Conservation (phyloP, 2,797 vertebrate species). For the Alcedo atthis region DNA sequence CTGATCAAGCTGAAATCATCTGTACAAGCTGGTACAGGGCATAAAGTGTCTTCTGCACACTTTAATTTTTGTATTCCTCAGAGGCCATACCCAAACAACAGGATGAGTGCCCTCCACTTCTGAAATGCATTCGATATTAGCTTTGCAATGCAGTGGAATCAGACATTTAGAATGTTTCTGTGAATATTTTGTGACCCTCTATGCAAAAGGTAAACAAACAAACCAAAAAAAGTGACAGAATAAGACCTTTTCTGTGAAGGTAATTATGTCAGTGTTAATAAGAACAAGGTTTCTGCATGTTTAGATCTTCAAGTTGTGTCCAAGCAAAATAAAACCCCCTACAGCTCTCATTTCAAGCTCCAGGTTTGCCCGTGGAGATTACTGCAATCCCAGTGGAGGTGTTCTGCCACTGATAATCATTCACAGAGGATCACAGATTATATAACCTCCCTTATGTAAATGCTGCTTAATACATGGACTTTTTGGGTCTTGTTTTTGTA, state of each 20-base stretch:
- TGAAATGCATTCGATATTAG: neutral
- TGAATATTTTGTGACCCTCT: neutral
- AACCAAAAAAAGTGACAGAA: neutral
- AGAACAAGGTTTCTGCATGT: neutral
- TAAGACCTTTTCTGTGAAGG: neutral
- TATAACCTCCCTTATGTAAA: constrained; percentile 49
- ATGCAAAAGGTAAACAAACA: neutral
- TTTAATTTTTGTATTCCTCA: constrained; percentile 18
- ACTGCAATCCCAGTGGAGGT: constrained; percentile 50
- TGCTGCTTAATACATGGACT: neutral
- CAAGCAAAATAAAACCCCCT: neutral
- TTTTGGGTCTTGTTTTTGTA: neutral
- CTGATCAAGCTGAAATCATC: constrained; percentile 38
- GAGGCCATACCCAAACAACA: neutral
- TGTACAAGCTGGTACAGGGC: neutral
- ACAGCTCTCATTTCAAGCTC: constrained; percentile 16
- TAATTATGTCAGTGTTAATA: neutral
- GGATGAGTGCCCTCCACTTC: neutral
- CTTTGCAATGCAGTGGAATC: neutral
- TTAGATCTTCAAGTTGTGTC: neutral
- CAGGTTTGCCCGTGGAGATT: constrained; percentile 66
- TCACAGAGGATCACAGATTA: constrained; percentile 51
- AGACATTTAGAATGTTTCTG: neutral
- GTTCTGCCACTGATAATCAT: constrained; percentile 67
- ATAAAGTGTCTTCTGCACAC: neutral